A percentile compares a stretch with the other conserved stretches of the same genome.
Conservation (phyloP, 2,888 invertebrate species). For the Hypomecis punctinalis region DNA sequence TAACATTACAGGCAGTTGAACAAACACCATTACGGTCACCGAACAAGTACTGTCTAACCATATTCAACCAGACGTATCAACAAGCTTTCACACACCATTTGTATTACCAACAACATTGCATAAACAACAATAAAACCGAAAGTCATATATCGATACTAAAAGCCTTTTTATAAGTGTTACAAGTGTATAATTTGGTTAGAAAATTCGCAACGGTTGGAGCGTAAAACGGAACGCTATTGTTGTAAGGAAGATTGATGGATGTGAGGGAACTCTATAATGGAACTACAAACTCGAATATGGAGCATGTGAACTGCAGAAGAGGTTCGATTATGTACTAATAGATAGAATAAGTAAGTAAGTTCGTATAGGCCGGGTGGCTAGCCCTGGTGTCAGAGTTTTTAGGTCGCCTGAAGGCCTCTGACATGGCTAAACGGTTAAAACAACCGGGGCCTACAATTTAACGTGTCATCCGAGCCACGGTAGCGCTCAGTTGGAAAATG, state of each 20-base stretch:
- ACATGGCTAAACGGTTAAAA: too few species aligned
- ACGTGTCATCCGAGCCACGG: too few species aligned
- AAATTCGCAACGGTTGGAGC: constrained; percentile 57
- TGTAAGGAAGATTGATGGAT: constrained; percentile 68
- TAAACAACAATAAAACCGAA: constrained; percentile 61
- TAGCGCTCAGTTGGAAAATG: too few species aligned
- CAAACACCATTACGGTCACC: constrained; percentile 3
- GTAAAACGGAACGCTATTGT: constrained; percentile 64
- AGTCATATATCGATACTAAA: constrained; percentile 57
- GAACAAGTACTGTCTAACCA: constrained; percentile 3
- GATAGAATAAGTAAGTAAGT: too few species aligned
- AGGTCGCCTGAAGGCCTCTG: too few species aligned
- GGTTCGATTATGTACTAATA: constrained; percentile 9
- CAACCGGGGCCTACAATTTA: too few species aligned
- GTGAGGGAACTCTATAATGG: constrained; percentile 52
- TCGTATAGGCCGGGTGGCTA: too few species aligned
- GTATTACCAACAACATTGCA: constrained; percentile 44
- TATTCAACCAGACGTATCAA: constrained; percentile 19
- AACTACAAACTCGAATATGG: constrained; percentile 71
- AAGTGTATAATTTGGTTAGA: constrained; percentile 49
- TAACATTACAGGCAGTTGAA: neutral
- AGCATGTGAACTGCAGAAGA: constrained; percentile 70
- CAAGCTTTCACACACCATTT: constrained; percentile 37
- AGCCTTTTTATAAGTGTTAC: constrained; percentile 49
- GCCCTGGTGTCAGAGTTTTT: too few species aligned